phyloP scores from a whole-genome alignment of 2,888 invertebrate genomes.

The Andrena fulva region DNA sequence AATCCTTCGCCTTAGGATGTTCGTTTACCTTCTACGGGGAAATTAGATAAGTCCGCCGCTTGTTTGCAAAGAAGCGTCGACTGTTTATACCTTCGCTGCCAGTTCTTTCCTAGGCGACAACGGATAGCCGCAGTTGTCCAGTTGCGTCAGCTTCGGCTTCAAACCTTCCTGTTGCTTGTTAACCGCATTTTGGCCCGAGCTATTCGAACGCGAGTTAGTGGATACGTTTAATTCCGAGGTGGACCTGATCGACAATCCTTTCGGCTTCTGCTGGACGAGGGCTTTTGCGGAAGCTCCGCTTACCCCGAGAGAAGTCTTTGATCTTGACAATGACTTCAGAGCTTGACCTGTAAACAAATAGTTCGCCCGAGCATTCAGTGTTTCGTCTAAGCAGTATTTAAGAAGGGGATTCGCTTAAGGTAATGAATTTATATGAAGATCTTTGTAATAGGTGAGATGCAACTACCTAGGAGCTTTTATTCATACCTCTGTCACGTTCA shows the following conservation, averaged over 20 bases:
- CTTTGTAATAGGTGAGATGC: neutral
- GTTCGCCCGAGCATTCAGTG: neutral
- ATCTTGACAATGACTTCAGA: slow-evolving; percentile 32
- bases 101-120: slow-evolving; percentile 54
- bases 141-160: slow-evolving; percentile 58
- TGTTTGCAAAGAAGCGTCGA: no score
- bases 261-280: slow-evolving; percentile 60
- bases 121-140: slow-evolving; percentile 26
- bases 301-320: slow-evolving; percentile 50
- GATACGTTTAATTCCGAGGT: slow-evolving; percentile 69
- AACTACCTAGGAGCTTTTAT: neutral
- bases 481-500: slow-evolving; percentile 46
- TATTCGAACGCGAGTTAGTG: neutral
- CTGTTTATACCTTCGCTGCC: slow-evolving; percentile 43
- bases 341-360: slow-evolving; percentile 38
- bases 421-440: neutral
- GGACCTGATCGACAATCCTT: slow-evolving; percentile 74
- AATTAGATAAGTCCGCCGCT: neutral
- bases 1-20: slow-evolving; percentile 37
- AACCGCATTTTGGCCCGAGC: slow-evolving; percentile 27
- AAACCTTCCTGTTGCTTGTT: slow-evolving; percentile 38
- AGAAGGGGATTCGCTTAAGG: neutral
- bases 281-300: slow-evolving; percentile 52
- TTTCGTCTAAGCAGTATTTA: neutral
- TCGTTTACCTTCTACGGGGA: slow-evolving; percentile 30